Conservation (phyloP, 2,888 invertebrate genomes). For the Athalia cordata region DNA sequence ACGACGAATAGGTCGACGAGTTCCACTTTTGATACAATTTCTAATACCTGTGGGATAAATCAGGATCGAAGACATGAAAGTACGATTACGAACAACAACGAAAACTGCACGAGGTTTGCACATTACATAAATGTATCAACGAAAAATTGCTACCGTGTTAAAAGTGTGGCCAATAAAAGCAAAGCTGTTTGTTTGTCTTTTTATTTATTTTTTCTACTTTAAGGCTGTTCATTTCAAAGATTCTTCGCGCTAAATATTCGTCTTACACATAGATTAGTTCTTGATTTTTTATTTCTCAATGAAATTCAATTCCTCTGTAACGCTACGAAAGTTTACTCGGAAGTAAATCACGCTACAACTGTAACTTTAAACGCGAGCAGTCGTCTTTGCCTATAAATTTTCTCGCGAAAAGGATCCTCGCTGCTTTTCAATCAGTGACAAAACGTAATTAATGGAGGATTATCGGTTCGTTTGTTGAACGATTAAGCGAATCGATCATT, state of each 20-base stretch:
- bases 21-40: constrained; percentile 1
- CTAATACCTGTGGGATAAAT: neutral
- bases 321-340: neutral
- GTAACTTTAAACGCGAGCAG: constrained; percentile 12
- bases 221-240: neutral
- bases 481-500: constrained; percentile 28
- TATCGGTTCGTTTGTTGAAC: constrained; percentile 27
- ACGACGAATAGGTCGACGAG: constrained; percentile 5
- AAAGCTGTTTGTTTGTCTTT: neutral
- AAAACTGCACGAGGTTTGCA: neutral
- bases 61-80: neutral
- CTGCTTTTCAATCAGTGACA: constrained; percentile 23
- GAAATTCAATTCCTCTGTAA: neutral
- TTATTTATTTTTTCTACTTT: neutral
- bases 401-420: constrained; percentile 7
- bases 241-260: neutral
- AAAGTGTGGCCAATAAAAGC: constrained; percentile 23
- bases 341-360: neutral
- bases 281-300: neutral
- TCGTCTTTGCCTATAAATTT: neutral
- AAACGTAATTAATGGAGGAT: constrained; percentile 19
- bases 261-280: constrained; percentile 7
- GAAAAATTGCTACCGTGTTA: constrained; percentile 24
- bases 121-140: neutral
- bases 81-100: constrained; percentile 1